phyloP scores from a whole-genome alignment of 2,888 invertebrate genomes.

The Dryocosmus kuriphilus region DNA sequence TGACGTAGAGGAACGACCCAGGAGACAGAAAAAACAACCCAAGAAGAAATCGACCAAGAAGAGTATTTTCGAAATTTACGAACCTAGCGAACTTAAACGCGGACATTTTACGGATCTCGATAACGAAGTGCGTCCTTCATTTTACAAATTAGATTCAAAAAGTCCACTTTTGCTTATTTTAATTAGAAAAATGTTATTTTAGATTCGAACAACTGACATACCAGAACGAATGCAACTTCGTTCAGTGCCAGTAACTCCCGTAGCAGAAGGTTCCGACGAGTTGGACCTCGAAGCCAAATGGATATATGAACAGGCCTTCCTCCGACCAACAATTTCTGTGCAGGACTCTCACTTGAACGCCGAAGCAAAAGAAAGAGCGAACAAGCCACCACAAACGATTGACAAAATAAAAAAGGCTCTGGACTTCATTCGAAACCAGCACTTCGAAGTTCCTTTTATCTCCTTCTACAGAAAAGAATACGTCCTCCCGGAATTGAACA shows the following conservation, averaged over 20 bases:
- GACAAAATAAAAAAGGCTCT: constrained; percentile 96
- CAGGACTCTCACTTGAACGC: constrained; percentile 82
- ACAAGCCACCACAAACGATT: constrained; percentile 85
- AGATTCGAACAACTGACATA: constrained; percentile 91
- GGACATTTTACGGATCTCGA: constrained; percentile 97
- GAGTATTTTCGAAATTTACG: constrained; percentile 96
- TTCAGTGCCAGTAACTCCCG: constrained; percentile 90
- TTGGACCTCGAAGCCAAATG: constrained; percentile 97
- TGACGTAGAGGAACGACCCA: constrained; percentile 82
- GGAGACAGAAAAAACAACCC: constrained; percentile 86
- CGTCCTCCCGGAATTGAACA: constrained; percentile 94
- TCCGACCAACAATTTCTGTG: constrained; percentile 88
- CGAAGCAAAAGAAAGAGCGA: constrained; percentile 81
- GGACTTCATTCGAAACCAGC: constrained; percentile 97
- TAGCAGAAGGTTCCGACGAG: constrained; percentile 91
- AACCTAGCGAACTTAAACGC: constrained; percentile 97
- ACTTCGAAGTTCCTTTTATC: constrained; percentile 98
- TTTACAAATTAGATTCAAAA: background rate
- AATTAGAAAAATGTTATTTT: constrained; percentile 42
- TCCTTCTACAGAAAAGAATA: constrained; percentile 99
- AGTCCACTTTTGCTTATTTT: constrained; percentile 9
- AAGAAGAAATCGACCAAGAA: constrained; percentile 89
- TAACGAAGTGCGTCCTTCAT: constrained; percentile 82
- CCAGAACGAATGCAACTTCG: constrained; percentile 96
- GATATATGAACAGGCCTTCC: constrained; percentile 97